Evolutionary conservation across 2,888 invertebrate species (phyloP).

Genomic region (Philhelius pedissequus): DNA sequence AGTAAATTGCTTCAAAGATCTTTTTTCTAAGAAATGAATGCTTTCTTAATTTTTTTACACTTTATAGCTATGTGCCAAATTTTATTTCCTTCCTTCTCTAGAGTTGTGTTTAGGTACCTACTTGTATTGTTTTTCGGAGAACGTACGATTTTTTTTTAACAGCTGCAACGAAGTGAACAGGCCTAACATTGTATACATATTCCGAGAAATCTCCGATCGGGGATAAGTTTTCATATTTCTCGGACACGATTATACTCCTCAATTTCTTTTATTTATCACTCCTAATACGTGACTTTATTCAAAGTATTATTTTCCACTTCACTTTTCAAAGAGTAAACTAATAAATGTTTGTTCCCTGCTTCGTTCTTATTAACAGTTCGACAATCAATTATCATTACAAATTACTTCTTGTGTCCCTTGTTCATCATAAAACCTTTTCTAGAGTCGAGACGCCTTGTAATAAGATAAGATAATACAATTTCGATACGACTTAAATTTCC

Average conservation of each 20-base stretch:
- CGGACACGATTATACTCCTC: neutral
- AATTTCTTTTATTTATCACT: constrained; percentile 32
- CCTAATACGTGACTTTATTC: constrained; percentile 52
- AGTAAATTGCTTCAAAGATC: no score
- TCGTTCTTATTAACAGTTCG: neutral
- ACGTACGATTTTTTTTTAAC: no score
- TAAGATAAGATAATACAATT: constrained; percentile 8
- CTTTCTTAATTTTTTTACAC: no score
- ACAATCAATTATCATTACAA: neutral
- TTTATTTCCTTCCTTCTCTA: no score
- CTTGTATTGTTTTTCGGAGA: no score
- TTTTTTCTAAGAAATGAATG: no score
- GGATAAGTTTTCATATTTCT: neutral
- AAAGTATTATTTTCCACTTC: constrained; percentile 32
- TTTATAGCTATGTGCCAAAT: no score
- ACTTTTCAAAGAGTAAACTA: neutral
- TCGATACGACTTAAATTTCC: constrained; percentile 38
- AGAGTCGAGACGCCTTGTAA: neutral
- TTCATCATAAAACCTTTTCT: neutral
- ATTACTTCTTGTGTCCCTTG: neutral
- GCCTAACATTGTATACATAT: no score
- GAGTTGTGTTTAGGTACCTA: no score
- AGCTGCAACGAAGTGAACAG: no score
- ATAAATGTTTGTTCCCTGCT: no score
- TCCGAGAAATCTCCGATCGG: no score